phyloP scores from a whole-genome alignment of 2,113 vertebrate genomes.

The Copsychus sechellarum region DNA sequence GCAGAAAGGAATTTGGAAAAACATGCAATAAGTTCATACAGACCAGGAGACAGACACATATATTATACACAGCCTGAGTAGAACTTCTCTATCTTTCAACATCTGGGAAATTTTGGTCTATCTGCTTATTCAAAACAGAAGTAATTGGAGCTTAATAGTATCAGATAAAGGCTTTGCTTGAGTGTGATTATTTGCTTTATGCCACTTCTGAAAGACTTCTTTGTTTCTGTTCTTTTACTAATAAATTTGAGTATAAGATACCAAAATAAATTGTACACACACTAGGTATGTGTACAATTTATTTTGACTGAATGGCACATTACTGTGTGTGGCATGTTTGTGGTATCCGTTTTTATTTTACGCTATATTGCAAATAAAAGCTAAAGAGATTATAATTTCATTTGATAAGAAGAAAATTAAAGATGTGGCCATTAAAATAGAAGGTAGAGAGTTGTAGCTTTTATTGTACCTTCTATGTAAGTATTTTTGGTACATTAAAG shows the following conservation, averaged over 20 bases:
- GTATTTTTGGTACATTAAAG: neutral
- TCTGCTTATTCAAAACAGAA: neutral
- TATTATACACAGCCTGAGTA: neutral
- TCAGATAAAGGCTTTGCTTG: neutral
- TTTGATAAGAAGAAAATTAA: neutral
- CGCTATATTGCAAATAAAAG: neutral
- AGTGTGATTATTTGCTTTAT: conserved; percentile 19
- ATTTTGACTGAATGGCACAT: neutral
- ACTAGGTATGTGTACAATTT: neutral
- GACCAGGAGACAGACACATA: neutral
- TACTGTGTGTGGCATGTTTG: neutral
- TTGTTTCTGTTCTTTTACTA: conserved; percentile 28
- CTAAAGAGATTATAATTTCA: neutral
- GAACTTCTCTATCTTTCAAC: conserved; percentile 17
- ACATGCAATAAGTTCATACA: neutral
- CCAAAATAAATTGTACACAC: no score
- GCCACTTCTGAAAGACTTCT: conserved; percentile 15
- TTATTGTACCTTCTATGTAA: neutral
- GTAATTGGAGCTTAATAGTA: neutral
- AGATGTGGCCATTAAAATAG: neutral
- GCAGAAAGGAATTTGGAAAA: conserved; percentile 41
- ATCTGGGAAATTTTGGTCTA: neutral
- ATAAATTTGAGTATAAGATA: neutral
- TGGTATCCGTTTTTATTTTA: neutral
- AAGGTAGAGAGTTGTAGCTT: neutral